These are phyloP conservation scores for Mormyrops attenuatus DNA, from an alignment of 2,797 vertebrate genomes.

Conservation along the genomic window DNA sequence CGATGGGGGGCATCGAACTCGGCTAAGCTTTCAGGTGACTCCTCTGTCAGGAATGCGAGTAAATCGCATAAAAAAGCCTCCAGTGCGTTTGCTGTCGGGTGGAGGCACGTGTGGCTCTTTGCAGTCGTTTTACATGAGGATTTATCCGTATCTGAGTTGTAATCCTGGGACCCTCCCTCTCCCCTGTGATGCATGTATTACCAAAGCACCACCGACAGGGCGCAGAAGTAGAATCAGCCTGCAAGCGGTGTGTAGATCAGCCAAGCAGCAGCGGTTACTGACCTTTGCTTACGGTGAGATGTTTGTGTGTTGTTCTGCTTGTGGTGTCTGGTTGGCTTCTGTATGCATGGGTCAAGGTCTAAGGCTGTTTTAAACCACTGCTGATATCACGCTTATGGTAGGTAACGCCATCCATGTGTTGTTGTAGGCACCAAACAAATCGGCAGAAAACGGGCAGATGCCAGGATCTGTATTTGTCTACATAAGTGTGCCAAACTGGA, in stretches of 20 bases:
- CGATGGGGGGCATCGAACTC: not conserved
- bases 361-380: not conserved
- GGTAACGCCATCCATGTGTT: not conserved
- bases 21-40: not conserved
- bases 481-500: not conserved
- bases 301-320: not conserved
- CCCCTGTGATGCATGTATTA: not conserved
- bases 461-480: not conserved
- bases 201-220: not conserved
- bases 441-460: not conserved
- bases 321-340: not conserved
- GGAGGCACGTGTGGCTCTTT: not conserved
- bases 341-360: not conserved
- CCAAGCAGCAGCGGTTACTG: not conserved
- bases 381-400: not conserved
- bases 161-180: not conserved
- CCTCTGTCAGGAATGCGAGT: not conserved
- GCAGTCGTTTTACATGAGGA: not conserved
- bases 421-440: not conserved
- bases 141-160: not conserved
- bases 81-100: not conserved
- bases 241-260: not conserved
- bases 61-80: not conserved
- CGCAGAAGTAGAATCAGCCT: not conserved
- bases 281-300: not conserved